Base-by-base conservation (phyloP, 64 coral and sea anemone species). In the Hydrozoanthus tunicans region DNA sequence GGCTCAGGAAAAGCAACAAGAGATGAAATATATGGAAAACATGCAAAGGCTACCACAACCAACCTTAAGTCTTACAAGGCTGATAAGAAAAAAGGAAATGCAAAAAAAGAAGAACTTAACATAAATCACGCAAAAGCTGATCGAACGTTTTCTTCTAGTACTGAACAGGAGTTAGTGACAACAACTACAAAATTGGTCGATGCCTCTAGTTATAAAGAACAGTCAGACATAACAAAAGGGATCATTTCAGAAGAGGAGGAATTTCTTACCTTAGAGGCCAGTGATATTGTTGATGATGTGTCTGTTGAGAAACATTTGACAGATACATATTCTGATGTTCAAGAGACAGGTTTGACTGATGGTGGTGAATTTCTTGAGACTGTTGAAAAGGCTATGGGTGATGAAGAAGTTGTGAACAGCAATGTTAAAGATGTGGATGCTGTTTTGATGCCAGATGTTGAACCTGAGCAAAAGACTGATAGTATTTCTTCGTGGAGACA, bases 191-290 rank as follows among this genome's bases (percentile, higher is more conserved):
- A 82, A 32, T 43, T 23, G 14, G 84, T 52, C n/a, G 7, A n/a
- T 74, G 70, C 17, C 8, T 74, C 69, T n/a, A 55, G 51, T 88
- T 72, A 43, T 70, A 69, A 56, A 88, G 84, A 88, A 88, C 84
- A 88, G 69, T 73, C 70, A 56, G 53, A 74, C 23, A 73, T 88
- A 74, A 88, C 84, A 15, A 88, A 88, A 51, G 69, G 68, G 6
- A 88, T 88, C 58, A 7, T 60, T 3, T 88, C 56, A 3, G 84
- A 88, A 57, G 84, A 88, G 20, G 84, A 88, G 11, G 84, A 88
- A 4, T 59, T 88, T 23, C 69, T 88, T 8, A 59, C 56, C 15
- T 56, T 88, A 55, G 68, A 73, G 56, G 59, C 56, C 12, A 5
- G 59, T 74, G 84, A 74, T 73, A 25, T 7, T 61, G 67, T 73